These are phyloP conservation scores for Idaea straminata DNA, from an alignment of 2,888 invertebrate species.

Conservation along the genomic window DNA sequence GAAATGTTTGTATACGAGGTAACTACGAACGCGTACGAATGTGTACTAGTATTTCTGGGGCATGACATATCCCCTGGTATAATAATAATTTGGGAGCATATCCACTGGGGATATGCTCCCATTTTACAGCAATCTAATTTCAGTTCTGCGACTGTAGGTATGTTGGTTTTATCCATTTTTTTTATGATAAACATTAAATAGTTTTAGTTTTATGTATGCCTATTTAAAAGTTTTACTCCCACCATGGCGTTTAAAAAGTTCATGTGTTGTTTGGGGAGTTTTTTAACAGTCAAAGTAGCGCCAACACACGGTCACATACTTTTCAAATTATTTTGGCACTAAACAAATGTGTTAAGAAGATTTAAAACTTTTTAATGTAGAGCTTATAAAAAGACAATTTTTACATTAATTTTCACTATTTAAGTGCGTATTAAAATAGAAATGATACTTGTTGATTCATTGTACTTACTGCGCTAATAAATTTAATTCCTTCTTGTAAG, in stretches of 20 bases:
- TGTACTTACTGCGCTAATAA: not conserved
- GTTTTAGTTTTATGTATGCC: not conserved
- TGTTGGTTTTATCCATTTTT: not conserved
- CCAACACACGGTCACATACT: no score
- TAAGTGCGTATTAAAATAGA: no score
- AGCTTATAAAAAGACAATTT: no score
- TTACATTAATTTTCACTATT: no score
- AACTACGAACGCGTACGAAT: conserved; percentile 42
- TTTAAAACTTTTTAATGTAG: no score
- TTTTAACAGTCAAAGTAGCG: no score
- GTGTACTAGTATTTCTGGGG: conserved; percentile 60
- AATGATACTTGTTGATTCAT: not conserved
- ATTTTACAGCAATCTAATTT: conserved; percentile 64
- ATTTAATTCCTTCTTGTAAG: not conserved
- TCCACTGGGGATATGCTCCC: conserved; percentile 46
- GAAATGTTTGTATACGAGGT: conserved; percentile 33
- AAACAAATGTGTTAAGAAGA: no score
- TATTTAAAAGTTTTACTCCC: not conserved
- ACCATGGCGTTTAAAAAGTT: not conserved
- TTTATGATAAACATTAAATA: not conserved
- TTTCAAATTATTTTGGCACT: no score
- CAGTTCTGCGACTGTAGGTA: conserved; percentile 34
- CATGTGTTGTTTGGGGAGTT: not conserved
- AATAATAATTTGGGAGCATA: conserved; percentile 47
- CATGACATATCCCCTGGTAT: conserved; percentile 69